Conservation (phyloP, 2,797 vertebrate species). For the Mus caroli region DNA sequence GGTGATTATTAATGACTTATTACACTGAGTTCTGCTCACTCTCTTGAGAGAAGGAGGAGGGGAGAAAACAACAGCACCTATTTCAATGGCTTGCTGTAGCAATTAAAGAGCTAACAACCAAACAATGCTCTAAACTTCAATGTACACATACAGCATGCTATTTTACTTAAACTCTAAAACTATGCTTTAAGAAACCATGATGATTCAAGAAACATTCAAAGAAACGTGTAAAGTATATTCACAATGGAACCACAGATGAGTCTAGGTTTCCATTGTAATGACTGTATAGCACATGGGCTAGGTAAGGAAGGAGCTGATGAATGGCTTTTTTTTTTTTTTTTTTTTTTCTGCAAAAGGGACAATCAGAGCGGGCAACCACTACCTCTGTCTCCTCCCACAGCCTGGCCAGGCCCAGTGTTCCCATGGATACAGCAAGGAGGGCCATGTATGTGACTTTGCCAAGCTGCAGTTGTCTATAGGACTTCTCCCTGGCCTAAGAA, state of each 20-base stretch:
- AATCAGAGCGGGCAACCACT: background rate
- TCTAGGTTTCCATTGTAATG: background rate
- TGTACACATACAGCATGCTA: background rate
- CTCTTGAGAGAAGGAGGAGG: background rate
- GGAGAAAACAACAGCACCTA: background rate
- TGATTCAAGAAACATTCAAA: background rate
- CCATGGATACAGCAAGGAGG: background rate
- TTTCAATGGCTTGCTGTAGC: background rate
- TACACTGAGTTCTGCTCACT: background rate
- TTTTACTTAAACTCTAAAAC: background rate
- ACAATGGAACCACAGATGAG: background rate
- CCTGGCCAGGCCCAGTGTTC: background rate
- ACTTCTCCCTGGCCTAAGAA: background rate
- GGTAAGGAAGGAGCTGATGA: background rate
- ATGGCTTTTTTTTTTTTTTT: slow-evolving; percentile 15
- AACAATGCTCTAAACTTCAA: background rate
- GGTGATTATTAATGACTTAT: background rate
- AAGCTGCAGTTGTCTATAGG: background rate
- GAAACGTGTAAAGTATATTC: background rate
- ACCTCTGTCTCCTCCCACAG: background rate
- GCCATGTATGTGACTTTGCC: background rate
- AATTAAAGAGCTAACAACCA: background rate
- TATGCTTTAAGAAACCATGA: background rate
- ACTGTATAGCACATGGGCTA: fast-evolving
- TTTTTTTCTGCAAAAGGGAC: background rate